These are phyloP conservation scores for Diuraphis noxia DNA, from an alignment of 1,140 invertebrate species.

Conservation along the genomic window DNA sequence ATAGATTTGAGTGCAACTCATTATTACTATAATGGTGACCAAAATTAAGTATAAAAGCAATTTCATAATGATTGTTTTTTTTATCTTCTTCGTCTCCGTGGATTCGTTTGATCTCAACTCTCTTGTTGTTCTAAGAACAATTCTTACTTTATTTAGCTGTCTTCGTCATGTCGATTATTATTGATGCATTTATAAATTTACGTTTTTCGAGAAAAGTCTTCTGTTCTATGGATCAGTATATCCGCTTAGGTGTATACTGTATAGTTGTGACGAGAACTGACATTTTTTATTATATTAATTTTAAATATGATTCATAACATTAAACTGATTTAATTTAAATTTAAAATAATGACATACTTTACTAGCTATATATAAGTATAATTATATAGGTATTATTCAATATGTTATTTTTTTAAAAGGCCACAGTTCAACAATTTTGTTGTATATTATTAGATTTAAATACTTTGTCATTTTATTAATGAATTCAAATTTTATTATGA, in stretches of 20 bases:
- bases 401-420: too few relatives aligned
- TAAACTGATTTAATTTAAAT: background rate
- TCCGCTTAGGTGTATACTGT: background rate
- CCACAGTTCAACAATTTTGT: too few relatives aligned
- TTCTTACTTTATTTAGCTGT: background rate
- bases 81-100: background rate
- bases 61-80: background rate
- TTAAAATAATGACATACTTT: background rate
- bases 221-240: background rate
- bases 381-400: background rate
- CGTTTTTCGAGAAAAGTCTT: background rate
- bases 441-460: too few relatives aligned
- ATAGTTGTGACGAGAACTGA: background rate
- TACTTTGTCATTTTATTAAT: too few relatives aligned
- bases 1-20: background rate
- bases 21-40: background rate
- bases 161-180: background rate
- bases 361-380: background rate
- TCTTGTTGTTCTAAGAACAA: background rate
- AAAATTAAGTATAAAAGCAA: background rate
- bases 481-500: too few relatives aligned
- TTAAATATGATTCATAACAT: background rate
- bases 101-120: background rate
- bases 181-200: background rate
- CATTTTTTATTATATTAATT: background rate